Evolutionary conservation across 2,113 vertebrate genomes (phyloP).

Genomic region (Daboia siamensis): DNA sequence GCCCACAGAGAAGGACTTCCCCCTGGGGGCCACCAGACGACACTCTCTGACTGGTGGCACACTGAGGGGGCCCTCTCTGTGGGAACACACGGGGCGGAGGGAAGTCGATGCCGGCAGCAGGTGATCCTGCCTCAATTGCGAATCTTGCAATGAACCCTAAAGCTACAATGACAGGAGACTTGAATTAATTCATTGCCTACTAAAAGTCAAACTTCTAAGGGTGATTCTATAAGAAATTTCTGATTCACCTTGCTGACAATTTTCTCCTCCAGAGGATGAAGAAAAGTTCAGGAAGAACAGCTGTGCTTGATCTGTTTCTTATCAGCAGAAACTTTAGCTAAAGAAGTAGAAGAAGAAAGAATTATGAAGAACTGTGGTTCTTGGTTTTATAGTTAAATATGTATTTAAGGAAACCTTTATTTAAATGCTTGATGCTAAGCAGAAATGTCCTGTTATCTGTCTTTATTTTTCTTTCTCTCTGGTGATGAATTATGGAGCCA

Average conservation of each 20-base stretch:
- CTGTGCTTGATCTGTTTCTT: not conserved
- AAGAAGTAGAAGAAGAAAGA: not conserved
- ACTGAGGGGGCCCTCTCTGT: too few species aligned
- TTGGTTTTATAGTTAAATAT: not conserved
- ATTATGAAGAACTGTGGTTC: not conserved
- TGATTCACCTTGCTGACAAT: not conserved
- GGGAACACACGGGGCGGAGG: too few species aligned
- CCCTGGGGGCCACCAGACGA: too few species aligned
- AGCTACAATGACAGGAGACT: not conserved
- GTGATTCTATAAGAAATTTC: not conserved
- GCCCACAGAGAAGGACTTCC: too few species aligned
- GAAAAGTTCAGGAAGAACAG: not conserved
- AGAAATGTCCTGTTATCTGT: not conserved
- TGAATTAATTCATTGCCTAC: not conserved
- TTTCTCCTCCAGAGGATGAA: not conserved
- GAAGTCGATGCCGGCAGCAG: too few species aligned
- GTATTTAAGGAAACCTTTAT: not conserved
- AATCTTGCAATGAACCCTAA: not conserved
- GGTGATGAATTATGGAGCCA: not conserved
- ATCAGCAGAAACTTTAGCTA: not conserved
- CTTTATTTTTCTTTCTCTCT: not conserved
- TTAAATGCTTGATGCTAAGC: not conserved
- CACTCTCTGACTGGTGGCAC: too few species aligned
- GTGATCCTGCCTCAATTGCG: not conserved
- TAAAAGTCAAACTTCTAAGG: not conserved